Evolutionary conservation across 2,888 invertebrate genomes (phyloP).

Genomic region (Dastarcus helophoroides): DNA sequence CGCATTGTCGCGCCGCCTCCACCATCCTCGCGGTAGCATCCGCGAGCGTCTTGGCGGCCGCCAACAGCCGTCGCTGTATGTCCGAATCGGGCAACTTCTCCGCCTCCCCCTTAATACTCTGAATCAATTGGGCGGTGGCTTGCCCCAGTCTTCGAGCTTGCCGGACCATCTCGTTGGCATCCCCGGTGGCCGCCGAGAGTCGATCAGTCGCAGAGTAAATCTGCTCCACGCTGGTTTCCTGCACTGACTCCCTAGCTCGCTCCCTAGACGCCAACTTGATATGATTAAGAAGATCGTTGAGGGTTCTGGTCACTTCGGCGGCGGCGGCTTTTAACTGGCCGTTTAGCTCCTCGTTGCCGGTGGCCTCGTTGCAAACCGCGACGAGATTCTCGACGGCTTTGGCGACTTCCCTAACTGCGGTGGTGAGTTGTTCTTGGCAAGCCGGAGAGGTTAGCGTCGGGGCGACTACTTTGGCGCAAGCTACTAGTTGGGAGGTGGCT

Average conservation of each 20-base stretch:
- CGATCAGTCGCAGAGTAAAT: conserved; percentile 85
- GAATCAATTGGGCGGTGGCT: conserved; percentile 88
- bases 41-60: conserved; percentile 88
- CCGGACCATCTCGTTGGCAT: conserved; percentile 87
- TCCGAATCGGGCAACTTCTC: conserved; percentile 79
- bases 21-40: conserved; percentile 97
- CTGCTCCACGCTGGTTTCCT: conserved; percentile 74
- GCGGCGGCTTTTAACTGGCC: conserved; percentile 77
- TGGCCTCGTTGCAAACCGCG: conserved; percentile 62
- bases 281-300: conserved; percentile 82
- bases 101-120: conserved; percentile 90
- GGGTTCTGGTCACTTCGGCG: conserved; percentile 72
- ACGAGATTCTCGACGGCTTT: conserved; percentile 84
- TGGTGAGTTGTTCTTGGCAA: conserved; percentile 82
- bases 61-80: conserved; percentile 76
- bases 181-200: conserved; percentile 71
- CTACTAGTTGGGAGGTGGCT: conserved; percentile 94
- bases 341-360: conserved; percentile 55
- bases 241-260: conserved; percentile 51
- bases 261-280: conserved; percentile 60
- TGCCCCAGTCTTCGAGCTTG: conserved; percentile 86
- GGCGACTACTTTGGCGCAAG: conserved; percentile 89
- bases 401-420: conserved; percentile 87
- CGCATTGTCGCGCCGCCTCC: conserved; percentile 89
- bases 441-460: conserved; percentile 71